These are phyloP conservation scores for Charaxes varanes DNA, from an alignment of 1,140 invertebrate genomes.

Conservation along the genomic window DNA sequence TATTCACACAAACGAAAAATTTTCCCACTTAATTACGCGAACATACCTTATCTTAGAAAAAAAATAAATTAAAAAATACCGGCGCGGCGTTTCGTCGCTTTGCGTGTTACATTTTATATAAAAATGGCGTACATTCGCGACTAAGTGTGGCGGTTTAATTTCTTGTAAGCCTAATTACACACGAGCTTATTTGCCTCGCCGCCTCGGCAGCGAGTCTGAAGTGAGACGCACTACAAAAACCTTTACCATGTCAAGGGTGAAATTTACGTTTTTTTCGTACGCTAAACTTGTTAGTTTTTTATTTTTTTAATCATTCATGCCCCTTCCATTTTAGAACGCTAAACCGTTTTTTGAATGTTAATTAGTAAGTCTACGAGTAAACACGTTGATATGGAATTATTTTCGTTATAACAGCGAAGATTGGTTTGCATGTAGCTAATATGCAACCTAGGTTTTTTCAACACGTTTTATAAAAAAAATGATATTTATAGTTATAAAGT, in stretches of 20 bases:
- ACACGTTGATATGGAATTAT: too few species aligned
- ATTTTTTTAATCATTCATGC: constrained; percentile 11
- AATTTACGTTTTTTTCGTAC: constrained; percentile 8
- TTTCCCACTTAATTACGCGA: too few species aligned
- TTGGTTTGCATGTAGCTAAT: too few species aligned
- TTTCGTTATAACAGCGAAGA: too few species aligned
- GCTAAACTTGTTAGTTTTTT: constrained; percentile 7
- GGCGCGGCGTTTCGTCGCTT: neutral
- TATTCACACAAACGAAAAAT: too few species aligned
- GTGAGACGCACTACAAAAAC: constrained; percentile 10
- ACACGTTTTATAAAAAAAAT: too few species aligned
- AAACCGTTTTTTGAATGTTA: constrained; percentile 3
- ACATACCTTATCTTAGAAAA: too few species aligned
- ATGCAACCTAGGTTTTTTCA: too few species aligned
- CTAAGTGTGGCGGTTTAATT: constrained; percentile 6
- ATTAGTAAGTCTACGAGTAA: too few species aligned
- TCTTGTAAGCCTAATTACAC: constrained; percentile 11
- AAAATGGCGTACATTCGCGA: neutral
- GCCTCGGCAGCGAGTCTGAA: constrained; percentile 5
- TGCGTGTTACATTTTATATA: constrained; percentile 1
- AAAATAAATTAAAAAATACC: too few species aligned
- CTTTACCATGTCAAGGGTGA: constrained; percentile 7
- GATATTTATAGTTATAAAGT: too few species aligned
- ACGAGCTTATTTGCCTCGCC: constrained; percentile 11
- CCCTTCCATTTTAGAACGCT: too few species aligned